Conservation (phyloP, 2,888 invertebrate genomes). For the Cerastis rubricosa region DNA sequence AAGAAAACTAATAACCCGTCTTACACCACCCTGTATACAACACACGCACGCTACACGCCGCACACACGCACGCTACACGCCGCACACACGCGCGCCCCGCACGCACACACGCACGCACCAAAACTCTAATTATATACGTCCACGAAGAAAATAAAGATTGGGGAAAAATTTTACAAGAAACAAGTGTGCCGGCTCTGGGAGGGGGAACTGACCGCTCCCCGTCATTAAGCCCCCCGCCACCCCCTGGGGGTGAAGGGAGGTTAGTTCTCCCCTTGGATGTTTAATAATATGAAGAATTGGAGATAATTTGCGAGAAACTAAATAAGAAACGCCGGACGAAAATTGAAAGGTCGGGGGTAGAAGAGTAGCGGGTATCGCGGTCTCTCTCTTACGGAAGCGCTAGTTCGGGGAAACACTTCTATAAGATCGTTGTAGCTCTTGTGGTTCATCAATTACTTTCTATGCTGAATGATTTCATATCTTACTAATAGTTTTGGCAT, state of each 20-base stretch:
- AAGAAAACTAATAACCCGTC: conserved; percentile 91
- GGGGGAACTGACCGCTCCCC: conserved; percentile 88
- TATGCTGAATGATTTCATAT: neutral
- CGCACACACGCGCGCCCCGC: conserved; percentile 67
- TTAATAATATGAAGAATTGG: conserved; percentile 91
- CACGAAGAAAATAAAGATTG: conserved; percentile 90
- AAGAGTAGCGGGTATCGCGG: conserved; percentile 35
- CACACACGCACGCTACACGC: conserved; percentile 56
- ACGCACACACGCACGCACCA: conserved; percentile 68
- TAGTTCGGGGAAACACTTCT: conserved; percentile 55
- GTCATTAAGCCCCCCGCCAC: conserved; percentile 86
- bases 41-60: conserved; percentile 61
- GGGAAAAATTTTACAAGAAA: conserved; percentile 91
- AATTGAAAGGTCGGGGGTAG: conserved; percentile 87
- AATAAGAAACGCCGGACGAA: conserved; percentile 90
- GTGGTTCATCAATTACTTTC: conserved; percentile 45
- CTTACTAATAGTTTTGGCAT: neutral
- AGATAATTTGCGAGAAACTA: conserved; percentile 91
- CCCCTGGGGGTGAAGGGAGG: conserved; percentile 75
- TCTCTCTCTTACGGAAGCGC: conserved; percentile 71
- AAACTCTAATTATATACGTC: conserved; percentile 90
- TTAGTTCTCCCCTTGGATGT: conserved; percentile 89
- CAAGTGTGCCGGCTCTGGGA: conserved; percentile 86
- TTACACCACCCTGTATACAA: conserved; percentile 79
- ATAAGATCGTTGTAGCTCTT: conserved; percentile 41